phyloP scores from a whole-genome alignment of 2,797 vertebrate genomes.

The Phyllotis vaccarum region DNA sequence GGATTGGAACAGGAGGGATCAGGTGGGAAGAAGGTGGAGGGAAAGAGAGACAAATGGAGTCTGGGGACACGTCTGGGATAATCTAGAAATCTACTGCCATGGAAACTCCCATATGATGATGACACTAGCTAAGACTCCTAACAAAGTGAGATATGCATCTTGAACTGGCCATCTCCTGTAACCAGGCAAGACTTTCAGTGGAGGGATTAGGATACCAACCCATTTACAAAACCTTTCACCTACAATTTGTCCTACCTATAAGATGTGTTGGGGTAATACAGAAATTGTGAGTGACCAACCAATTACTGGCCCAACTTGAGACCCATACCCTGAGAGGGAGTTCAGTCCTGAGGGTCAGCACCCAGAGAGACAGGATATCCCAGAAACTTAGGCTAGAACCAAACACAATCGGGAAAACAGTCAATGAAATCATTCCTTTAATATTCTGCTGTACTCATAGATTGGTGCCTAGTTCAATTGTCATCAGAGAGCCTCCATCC shows the following conservation, averaged over 20 bases:
- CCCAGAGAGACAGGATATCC: neutral
- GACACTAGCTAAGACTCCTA: neutral
- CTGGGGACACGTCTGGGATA: neutral
- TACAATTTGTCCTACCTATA: neutral
- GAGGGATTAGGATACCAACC: neutral
- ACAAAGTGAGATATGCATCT: neutral
- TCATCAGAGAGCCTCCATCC: neutral
- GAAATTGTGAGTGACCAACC: neutral
- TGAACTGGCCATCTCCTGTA: neutral
- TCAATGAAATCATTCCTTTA: neutral
- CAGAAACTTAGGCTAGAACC: neutral
- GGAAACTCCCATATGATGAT: neutral
- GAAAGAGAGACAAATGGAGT: neutral
- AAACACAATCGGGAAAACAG: neutral
- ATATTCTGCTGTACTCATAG: neutral
- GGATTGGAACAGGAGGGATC: neutral
- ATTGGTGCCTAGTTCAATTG: neutral
- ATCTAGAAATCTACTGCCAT: neutral
- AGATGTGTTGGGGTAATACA: neutral
- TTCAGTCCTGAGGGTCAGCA: neutral
- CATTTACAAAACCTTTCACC: neutral
- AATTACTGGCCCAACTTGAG: neutral
- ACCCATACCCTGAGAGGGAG: neutral
- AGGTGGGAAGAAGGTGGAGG: neutral
- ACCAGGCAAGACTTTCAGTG: neutral